Evolutionary conservation across 2,797 vertebrate genomes (phyloP), one percentile per base, ranked within the genome.

Genomic region (Parotocinclus haroldoi): DNA sequence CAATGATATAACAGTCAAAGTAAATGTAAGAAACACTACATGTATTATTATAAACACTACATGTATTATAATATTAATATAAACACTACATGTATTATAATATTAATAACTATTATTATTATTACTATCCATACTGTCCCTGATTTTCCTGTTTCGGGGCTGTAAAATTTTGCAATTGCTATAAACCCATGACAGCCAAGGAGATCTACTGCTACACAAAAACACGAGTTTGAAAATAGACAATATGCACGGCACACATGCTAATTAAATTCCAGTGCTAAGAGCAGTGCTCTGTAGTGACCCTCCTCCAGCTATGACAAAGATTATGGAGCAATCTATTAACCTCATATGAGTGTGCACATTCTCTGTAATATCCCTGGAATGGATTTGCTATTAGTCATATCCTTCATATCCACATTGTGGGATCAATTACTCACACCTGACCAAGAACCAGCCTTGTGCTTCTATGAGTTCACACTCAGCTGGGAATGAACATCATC

Each of bases 361-460:
- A 66, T 75, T 58, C 42, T 45, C 61, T 71, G 46, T 38, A 60
- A 71, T 58, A 46, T 40, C 42, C 11, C 46, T 46, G 45, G 58
- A 55, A n/a, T 44, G 42, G 63, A 58, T 55, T 46, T 58, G 54
- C 57, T 52, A 63, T 77, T 36, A 66, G 58, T 56, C 57, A 69
- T 68, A 66, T 73, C 44, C 61, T 63, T 38, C 27, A 40, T 10
- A 10, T 17, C 44, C 19, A 16, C 71, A 72, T 75, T 73, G 71
- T 36, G 7, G 58, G 73, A 68, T 69, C 66, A 79, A 66, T 45
- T 18, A 61, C 18, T 62, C 63, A 68, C 17, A 49, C 18, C 44
- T 55, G 45, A 71, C 12, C 56, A 71, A 74, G 38, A 52, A 57
- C 39, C 59, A 51, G 54, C 60, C 19, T 58, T 63, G 14, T 19